Base-by-base conservation (phyloP, 2,888 invertebrate genomes). In the Protonemura montana region DNA sequence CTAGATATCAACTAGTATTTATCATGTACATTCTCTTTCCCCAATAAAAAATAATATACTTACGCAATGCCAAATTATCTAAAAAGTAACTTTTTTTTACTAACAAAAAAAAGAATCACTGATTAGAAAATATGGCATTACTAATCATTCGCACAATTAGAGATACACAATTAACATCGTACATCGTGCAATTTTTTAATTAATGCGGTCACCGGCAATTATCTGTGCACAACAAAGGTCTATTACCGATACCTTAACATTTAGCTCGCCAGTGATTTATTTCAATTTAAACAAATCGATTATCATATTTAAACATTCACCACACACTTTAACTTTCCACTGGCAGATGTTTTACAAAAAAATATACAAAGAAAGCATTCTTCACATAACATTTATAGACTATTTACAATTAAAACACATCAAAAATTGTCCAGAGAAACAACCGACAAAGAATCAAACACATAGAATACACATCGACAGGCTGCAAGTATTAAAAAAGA, bases 1-100 rank as follows among this genome's bases (percentile, higher is more conserved):
- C 59, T 59, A 59, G 6, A 59, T 59, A 59, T 59, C 3, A 59
- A 59, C 59, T 59, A 59, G 59, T n/a, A n/a, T n/a, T 10, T 35
- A 81, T 30, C 21, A 86, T 76, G 81, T 26, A 25, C 41, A 85
- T 76, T 85, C 76, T 85, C 85, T 85, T 85, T 85, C 85, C 85
- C 85, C 85, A 80, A 85, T 13, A 85, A 78, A 85, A 78, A 28
- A 81, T 29, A 81, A 81, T 30, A 81, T 29, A 81, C 28, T 28
- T 28, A 28, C 28, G 78, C 78, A 26, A 78, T 28, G 16, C 30
- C 30, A 85, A 85, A 78, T 85, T 77, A 85, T 29, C 26, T 59
- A 29, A 76, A 29, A 28, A 76, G 35, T 27, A 27, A 42, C 16
- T 27, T 30, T 77, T 85, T 85, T 82, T 76, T 26, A 7, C 3